Base-by-base conservation (phyloP, 2,113 vertebrate genomes). In the Engraulis encrasicolus region DNA sequence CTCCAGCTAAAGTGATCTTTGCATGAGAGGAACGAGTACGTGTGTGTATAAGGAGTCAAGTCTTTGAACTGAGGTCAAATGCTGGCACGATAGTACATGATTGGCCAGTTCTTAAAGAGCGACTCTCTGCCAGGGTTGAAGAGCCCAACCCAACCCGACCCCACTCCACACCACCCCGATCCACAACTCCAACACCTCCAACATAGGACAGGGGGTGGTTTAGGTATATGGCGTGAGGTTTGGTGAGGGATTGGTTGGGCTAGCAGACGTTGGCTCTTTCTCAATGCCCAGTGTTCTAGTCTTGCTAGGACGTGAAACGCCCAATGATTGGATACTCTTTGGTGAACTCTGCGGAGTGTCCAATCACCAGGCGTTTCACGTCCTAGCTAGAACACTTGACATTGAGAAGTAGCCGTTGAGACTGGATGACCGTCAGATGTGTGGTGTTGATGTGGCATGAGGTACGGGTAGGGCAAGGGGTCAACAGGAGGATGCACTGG, bases 1-100 rank as follows among this genome's bases (percentile, higher is more conserved):
- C 86, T 92, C 90, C 88, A 91, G 92, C 88, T 94, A 93, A 94
- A 94, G 94, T 93, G 92, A 94, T 93, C 91, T 89, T 93, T 92
- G 93, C 92, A 92, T 93, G 91, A 91, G 88, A 86, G 87, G 61
- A 36, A 50, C n/a, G 77, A 83, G 87, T 88, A 50, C 88, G 78
- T 78, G 81, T 81, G n/a, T n/a, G n/a, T n/a, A n/a, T n/a, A n/a
- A 54, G 61, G 88, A 86, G 91, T 87, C 88, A 87, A 89, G 92
- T 90, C 66, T 74, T 74, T 81, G 85, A 85, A 78, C 86, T 86
- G 92, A 93, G 91, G 93, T 93, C 90, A 92, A 90, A 91, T 87
- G 92, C 93, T 90, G 94, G 92, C 88, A 87, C 93, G 93, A 92
- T 89, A 94, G 92, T 92, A 91, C 90, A 14, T 89, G 86, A 89